Conservation (phyloP, 2,113 vertebrate species). For the Blennius ocellaris region DNA sequence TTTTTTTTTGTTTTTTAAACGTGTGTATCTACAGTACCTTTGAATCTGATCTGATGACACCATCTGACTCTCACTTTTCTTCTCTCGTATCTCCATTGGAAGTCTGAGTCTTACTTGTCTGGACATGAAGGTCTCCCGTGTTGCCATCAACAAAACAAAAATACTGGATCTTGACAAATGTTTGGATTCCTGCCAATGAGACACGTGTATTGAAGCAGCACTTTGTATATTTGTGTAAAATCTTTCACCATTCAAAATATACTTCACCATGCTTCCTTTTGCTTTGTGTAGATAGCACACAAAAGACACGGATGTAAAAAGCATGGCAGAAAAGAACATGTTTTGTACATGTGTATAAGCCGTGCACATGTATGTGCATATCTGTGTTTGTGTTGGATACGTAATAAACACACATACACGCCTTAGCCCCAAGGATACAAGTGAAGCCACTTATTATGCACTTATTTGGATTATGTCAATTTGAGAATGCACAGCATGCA, state of each 20-base stretch:
- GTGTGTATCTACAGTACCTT: slow-evolving; percentile 25
- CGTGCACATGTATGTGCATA: slow-evolving; percentile 24
- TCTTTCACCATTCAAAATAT: not conserved
- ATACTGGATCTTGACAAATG: slow-evolving; percentile 24
- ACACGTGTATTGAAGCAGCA: not conserved
- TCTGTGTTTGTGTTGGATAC: slow-evolving; percentile 69
- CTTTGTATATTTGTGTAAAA: not conserved
- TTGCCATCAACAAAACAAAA: slow-evolving; percentile 37
- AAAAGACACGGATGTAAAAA: slow-evolving; percentile 12
- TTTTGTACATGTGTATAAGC: slow-evolving; percentile 15
- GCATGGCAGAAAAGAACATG: slow-evolving; percentile 16
- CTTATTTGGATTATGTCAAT: slow-evolving; percentile 53
- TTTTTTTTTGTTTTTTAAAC: slow-evolving; percentile 19
- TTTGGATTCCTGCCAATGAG: slow-evolving; percentile 8
- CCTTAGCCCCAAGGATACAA: slow-evolving; percentile 66
- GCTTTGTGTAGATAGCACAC: not conserved
- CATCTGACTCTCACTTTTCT: slow-evolving; percentile 53
- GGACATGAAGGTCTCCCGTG: slow-evolving; percentile 50
- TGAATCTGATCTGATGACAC: slow-evolving; percentile 57
- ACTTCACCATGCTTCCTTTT: not conserved
- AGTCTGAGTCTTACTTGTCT: slow-evolving; percentile 61
- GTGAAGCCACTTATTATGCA: slow-evolving; percentile 44
- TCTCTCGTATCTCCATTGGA: slow-evolving; percentile 42
- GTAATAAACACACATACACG: slow-evolving; percentile 57
- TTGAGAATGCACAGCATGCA: slow-evolving; percentile 48